These are phyloP conservation scores for Drosophila anceps DNA, from an alignment of 2,888 invertebrate genomes.

Conservation along the genomic window DNA sequence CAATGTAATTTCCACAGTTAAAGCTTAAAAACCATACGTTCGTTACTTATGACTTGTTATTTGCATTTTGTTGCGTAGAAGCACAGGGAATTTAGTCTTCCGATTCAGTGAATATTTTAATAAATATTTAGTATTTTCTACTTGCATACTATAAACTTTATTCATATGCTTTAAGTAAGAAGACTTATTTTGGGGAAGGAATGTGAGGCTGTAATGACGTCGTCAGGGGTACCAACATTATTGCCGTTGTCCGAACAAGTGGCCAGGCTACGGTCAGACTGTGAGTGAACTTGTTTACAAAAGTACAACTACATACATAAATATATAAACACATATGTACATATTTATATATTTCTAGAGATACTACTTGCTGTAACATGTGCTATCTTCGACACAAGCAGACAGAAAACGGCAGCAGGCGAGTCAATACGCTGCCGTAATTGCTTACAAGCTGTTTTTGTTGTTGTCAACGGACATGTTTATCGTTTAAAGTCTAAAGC, in stretches of 20 bases:
- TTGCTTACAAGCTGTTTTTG: conserved; percentile 77
- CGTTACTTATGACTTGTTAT: neutral
- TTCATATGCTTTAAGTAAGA: neutral
- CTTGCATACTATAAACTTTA: conserved; percentile 7
- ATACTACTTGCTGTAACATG: conserved; percentile 23
- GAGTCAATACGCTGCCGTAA: conserved; percentile 72
- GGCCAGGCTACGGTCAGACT: conserved; percentile 1
- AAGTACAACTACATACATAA: conserved; percentile 1
- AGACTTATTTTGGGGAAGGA: neutral
- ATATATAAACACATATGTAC: conserved; percentile 4
- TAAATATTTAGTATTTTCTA: conserved; percentile 6
- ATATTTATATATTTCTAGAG: conserved; percentile 18
- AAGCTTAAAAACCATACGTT: neutral
- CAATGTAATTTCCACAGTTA: neutral
- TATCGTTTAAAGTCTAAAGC: conserved; percentile 72
- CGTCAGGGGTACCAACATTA: conserved; percentile 39
- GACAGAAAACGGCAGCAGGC: conserved; percentile 24
- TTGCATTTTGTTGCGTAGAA: neutral
- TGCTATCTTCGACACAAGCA: conserved; percentile 29
- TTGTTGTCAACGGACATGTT: conserved; percentile 67
- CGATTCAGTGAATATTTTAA: neutral
- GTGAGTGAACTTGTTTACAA: conserved; percentile 35
- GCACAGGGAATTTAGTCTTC: neutral
- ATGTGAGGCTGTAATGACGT: conserved; percentile 25
- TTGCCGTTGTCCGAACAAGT: conserved; percentile 31